These are phyloP conservation scores for Poeciliopsis paucimaculata DNA, from an alignment of 2,797 vertebrate genomes.

Conservation along the genomic window DNA sequence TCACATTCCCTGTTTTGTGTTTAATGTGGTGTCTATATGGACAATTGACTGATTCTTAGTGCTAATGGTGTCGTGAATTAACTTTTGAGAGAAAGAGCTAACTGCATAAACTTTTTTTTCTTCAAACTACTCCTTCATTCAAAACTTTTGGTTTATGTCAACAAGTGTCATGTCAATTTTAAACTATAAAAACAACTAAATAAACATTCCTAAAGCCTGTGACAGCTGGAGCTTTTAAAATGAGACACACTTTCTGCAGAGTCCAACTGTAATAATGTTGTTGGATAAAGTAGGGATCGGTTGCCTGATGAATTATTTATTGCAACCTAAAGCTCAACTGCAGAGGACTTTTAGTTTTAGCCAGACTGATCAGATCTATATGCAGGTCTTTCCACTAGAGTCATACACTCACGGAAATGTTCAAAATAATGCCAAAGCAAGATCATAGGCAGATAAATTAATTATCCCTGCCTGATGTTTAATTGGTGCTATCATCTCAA, in stretches of 20 bases:
- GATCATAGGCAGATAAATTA: not conserved
- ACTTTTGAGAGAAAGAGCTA: too few species aligned
- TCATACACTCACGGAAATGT: not conserved
- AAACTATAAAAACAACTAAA: too few species aligned
- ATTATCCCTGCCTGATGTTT: not conserved
- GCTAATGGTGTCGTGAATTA: too few species aligned
- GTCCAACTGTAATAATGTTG: not conserved
- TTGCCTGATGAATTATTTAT: not conserved
- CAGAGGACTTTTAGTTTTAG: not conserved
- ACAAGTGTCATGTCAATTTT: too few species aligned
- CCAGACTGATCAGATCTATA: not conserved
- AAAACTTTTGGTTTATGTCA: too few species aligned
- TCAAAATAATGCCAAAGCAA: not conserved
- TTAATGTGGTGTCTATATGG: too few species aligned
- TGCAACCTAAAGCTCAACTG: not conserved
- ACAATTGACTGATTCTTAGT: too few species aligned
- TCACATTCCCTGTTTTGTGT: too few species aligned
- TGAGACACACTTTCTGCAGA: slow-evolving; percentile 9
- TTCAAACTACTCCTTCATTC: too few species aligned
- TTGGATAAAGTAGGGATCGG: not conserved
- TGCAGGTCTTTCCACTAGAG: not conserved
- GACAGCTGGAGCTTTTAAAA: slow-evolving; percentile 5
- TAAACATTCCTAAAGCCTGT: not conserved
- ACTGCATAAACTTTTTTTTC: too few species aligned
- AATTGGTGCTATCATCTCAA: not conserved